Base-by-base conservation (phyloP, 1,140 invertebrate species). In the Formica exsecta region DNA sequence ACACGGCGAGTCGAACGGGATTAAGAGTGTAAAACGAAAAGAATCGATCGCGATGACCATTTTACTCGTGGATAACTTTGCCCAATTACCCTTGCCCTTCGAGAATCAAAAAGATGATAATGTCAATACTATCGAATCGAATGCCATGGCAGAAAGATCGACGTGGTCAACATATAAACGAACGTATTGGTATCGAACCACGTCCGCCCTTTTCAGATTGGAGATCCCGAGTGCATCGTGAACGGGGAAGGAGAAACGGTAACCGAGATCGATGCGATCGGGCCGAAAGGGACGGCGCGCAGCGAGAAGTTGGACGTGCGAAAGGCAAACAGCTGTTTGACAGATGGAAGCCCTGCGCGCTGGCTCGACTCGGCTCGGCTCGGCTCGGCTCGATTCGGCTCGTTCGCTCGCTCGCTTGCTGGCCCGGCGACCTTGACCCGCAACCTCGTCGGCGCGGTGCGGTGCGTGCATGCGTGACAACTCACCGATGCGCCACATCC, bases 251-350 rank as follows among this genome's bases (percentile, higher is more conserved):
- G 38, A 25, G 25, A 38, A 57, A 68, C 44, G 16, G 9, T 32
- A 51, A 57, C 7, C 65, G 65, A 61, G 54, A 54, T 74, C 54
- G 54, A 44, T 83, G 38, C 66, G 62, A 73, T 73, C 38, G 54
- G n/a, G 38, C 29, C 36, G 70, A 80, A 73, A 87, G 62, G 81
- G 77, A 86, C 51, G 64, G n/a, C 38, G 48, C 70, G 19, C 29
- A 57, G 75, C 32, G 36, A 5, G 85, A 86, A 90, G 77, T 88
- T 66, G 44, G 76, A 83, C 59, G 88, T 85, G 89, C 90, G 64
- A 91, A 91, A 93, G 70, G 91, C 91, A 92, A 95, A 95, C 94
- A 95, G 94, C 94, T 95, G 94, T 95, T 95, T 94, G 94, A 94
- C 92, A 94, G 93, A 93, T 92, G 93, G 92, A 92, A 91, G 90